Base-by-base conservation (phyloP, 2,113 vertebrate species). In the Seriola dumerili region DNA sequence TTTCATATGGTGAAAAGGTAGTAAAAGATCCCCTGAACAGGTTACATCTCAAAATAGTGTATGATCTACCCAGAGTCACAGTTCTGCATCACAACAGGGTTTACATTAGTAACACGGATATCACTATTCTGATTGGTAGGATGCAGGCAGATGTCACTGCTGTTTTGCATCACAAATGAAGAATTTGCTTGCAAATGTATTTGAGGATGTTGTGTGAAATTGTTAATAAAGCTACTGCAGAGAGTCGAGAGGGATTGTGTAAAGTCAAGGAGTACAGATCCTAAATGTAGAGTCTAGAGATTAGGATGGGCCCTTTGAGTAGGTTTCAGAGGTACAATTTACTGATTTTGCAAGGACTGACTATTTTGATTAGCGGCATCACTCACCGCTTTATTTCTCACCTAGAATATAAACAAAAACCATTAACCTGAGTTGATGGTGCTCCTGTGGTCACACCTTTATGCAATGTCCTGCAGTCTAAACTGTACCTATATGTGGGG, bases 11-110 rank as follows among this genome's bases (percentile, higher is more conserved):
- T 38, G 54, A 57, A 79, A 29, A 14, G 25, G 44, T 59, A 8
- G 19, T 23, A 17, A 72, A 68, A 75, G 34, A 85, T 79, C 75
- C 25, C 54, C 36, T 59, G 19, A 67, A 72, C 75, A 59, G 57
- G 65, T 84, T 76, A 17, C 12, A 50, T 79, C 83, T 72, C 75
- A 79, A 89, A 92, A 88, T 86, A 89, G 75, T 70, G 59, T 32
- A n/a, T 50, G 44, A 62, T 80, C 82, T 52, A 71, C 63, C 23
- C 63, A 77, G 72, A 86, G 72, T 66, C 75, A 36, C 74, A 84
- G 50, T 69, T 88, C 86, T 91, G 84, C 89, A 91, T 83, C 88
- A 89, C 86, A 87, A 89, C 89, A 88, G 74, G 70, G 69, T 81
- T 88, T 67, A 86, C 82, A 87, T 86, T 80, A 74, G 85, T 75